Evolutionary conservation across 1,140 invertebrate genomes (phyloP), one percentile per base, ranked within the genome.

Genomic region (Neocloeon triangulifer): DNA sequence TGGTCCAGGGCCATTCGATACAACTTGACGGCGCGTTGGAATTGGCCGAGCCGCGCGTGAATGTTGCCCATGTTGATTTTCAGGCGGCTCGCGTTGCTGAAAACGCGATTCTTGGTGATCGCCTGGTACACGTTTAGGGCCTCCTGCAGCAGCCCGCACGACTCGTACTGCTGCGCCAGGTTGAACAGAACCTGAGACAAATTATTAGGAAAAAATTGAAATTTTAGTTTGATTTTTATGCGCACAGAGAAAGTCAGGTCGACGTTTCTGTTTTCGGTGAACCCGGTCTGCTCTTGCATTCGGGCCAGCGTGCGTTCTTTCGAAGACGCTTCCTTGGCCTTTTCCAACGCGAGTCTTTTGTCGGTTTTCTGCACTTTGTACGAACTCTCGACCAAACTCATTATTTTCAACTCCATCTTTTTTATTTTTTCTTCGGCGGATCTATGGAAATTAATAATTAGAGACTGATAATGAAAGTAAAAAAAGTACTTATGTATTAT

Each of bases 61-160:
- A 97, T 92, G 50, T 97, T 97, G 2, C 89, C 94, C 75, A 98
- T 96, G 47, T 98, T 98, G 0, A 96, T 71, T 60, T 92, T 92
- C 0, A 98, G 54, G 39, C 89, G 66, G 44, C 86, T 78, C 25
- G 75, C 75, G 47, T 85, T 82, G n/a, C 63, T 70, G 47, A 86
- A 84, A 53, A 80, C 67, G 47, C 72, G 68, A 46, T 88, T 88
- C 43, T 78, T 74, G 2, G 74, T 76, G 38, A 86, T 79, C 15
- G 76, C 69, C 51, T 88, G 79, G 54, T 96, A 97, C 0, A 85
- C 92, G 41, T 89, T 89, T 15, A 97, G 59, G 1, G 92, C 88
- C 58, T 98, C 92, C 3, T 79, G 77, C 45, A 79, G 86, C 70
- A 97, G 80, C 47, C 92, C 84, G 54, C 88, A 95, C 21, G 73